phyloP scores from a whole-genome alignment of 1,140 invertebrate species.

The Macrobrachium rosenbergii region DNA sequence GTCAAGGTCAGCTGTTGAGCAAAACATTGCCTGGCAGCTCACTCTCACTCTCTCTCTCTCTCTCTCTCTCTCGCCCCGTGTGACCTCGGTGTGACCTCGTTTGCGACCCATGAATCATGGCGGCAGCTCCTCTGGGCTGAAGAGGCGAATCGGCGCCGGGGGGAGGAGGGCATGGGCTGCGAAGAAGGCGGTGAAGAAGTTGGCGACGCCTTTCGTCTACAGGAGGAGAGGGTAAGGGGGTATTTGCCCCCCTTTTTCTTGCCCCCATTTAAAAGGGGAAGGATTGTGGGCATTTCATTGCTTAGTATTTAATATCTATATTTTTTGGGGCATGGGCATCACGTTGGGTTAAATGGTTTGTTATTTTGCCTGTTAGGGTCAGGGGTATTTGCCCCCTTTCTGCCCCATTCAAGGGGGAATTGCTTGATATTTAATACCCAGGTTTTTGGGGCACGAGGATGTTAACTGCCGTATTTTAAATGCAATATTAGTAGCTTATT shows the following conservation, averaged over 20 bases:
- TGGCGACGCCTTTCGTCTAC: slow-evolving; percentile 55
- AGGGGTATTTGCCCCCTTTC: no score
- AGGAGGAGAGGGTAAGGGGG: slow-evolving; percentile 55
- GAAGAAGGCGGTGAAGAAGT: slow-evolving; percentile 53
- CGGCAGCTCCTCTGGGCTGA: slow-evolving; percentile 54
- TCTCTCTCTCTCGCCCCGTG: neutral
- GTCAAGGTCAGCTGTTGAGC: slow-evolving; percentile 34
- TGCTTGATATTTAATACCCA: no score
- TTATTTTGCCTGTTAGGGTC: no score
- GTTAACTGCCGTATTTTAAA: no score
- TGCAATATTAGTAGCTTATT: no score
- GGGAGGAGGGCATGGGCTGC: slow-evolving; percentile 30
- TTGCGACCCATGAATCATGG: slow-evolving; percentile 18
- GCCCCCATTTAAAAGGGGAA: no score
- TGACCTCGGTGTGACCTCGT: neutral
- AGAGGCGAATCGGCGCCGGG: slow-evolving; percentile 55
- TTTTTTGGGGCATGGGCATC: no score
- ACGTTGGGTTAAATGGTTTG: no score
- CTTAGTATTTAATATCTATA: neutral
- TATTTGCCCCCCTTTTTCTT: neutral
- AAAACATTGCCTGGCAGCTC: slow-evolving; percentile 23
- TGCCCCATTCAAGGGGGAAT: no score
- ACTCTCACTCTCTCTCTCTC: neutral
- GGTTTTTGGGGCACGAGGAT: no score
- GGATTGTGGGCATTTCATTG: neutral